Evolutionary conservation across 2,888 invertebrate genomes (phyloP).

Genomic region (Dynastes grantii): DNA sequence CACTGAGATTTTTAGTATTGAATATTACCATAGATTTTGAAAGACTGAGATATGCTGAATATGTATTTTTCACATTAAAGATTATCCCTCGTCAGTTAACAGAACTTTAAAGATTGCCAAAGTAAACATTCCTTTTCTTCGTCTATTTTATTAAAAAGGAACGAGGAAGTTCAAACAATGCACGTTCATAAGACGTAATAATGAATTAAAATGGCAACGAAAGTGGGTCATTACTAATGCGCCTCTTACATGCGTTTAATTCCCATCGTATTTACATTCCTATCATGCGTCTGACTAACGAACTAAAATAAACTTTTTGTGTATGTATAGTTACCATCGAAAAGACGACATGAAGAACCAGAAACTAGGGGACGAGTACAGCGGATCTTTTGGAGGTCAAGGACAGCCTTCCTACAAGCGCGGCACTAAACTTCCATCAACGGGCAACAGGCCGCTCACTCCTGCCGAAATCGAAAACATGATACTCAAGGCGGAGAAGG

Average conservation of each 20-base stretch:
- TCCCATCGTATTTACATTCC: slow-evolving; percentile 16
- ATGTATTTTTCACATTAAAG: no score
- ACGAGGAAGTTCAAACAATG: no score
- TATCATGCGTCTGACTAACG: not conserved
- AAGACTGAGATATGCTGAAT: no score
- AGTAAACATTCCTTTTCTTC: no score
- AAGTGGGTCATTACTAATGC: slow-evolving; percentile 9
- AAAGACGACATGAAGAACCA: slow-evolving; percentile 50
- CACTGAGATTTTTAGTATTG: no score
- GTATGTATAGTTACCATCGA: slow-evolving; percentile 49
- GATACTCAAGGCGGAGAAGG: slow-evolving; percentile 74
- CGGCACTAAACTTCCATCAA: slow-evolving; percentile 61
- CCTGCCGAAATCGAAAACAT: slow-evolving; percentile 71
- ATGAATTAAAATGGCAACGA: not conserved
- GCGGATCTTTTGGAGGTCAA: slow-evolving; percentile 52
- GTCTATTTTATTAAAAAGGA: no score
- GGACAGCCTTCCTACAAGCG: slow-evolving; percentile 58
- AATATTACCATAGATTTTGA: no score
- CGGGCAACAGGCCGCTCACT: slow-evolving; percentile 62
- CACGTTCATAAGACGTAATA: no score
- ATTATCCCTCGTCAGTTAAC: no score
- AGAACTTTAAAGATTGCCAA: no score
- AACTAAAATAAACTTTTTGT: not conserved
- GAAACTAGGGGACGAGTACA: slow-evolving; percentile 39
- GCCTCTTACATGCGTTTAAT: not conserved